phyloP scores from a whole-genome alignment of 23 tunicate genomes.

The Botrylloides violaceus region DNA sequence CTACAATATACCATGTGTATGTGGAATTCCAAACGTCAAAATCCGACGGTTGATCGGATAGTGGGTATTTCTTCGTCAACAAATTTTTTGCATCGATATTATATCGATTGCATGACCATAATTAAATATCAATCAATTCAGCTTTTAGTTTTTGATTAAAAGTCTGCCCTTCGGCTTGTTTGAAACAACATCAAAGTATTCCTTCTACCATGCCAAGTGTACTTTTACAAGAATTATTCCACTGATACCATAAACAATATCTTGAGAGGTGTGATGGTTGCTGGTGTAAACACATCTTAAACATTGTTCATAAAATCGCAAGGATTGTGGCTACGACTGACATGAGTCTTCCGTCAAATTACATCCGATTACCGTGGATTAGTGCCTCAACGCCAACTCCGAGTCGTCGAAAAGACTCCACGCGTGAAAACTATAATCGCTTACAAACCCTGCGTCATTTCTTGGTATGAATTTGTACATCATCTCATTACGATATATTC shows the following conservation, averaged over 20 bases:
- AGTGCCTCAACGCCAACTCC: neutral
- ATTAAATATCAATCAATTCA: no score
- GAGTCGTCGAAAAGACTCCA: neutral
- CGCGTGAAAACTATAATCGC: no score
- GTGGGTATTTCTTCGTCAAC: no score
- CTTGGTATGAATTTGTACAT: no score
- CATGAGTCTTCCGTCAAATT: constrained; percentile 3
- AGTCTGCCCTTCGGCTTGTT: neutral
- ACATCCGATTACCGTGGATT: neutral
- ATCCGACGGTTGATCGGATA: no score
- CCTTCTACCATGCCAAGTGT: neutral
- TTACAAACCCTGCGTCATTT: no score
- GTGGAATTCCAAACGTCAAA: no score
- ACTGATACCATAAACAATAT: neutral
- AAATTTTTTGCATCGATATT: no score
- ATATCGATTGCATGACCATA: no score
- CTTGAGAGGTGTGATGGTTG: neutral
- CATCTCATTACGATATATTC: no score
- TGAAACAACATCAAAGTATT: neutral
- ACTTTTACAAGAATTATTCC: neutral
- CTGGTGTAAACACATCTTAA: neutral
- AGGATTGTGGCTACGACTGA: neutral
- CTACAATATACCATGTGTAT: no score
- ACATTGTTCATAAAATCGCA: neutral
- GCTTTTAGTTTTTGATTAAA: neutral